These are phyloP conservation scores for Drosophila bunnanda DNA, from an alignment of 2,888 invertebrate genomes.

Conservation along the genomic window DNA sequence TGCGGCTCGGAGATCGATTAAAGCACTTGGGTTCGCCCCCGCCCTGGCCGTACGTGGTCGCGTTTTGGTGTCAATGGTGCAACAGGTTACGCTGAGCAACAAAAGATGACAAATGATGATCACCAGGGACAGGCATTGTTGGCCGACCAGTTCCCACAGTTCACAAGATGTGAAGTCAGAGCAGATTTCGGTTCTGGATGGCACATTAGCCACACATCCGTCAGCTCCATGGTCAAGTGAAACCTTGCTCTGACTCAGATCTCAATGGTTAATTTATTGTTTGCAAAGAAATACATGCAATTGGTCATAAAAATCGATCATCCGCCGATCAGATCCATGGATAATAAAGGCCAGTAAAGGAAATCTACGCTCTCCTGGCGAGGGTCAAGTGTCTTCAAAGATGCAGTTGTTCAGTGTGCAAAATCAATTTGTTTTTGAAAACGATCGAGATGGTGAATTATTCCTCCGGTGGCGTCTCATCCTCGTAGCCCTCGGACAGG, in stretches of 20 bases:
- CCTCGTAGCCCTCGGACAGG: conserved; percentile 91
- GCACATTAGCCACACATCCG: conserved; percentile 27
- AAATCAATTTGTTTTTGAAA: neutral
- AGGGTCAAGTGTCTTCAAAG: neutral
- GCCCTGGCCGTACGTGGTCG: conserved; percentile 32
- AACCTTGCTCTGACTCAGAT: conserved; percentile 16
- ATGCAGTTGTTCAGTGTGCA: neutral
- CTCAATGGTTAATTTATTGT: conserved; percentile 33
- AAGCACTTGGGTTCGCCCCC: conserved; percentile 21
- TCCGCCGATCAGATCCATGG: neutral
- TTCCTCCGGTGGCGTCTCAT: neutral
- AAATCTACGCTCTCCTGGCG: neutral
- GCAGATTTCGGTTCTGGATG: conserved; percentile 24
- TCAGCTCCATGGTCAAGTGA: conserved; percentile 16
- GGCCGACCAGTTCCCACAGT: conserved; percentile 31
- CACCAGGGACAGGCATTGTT: conserved; percentile 35
- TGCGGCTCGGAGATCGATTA: conserved; percentile 34
- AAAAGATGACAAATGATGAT: conserved; percentile 54
- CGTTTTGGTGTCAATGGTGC: conserved; percentile 33
- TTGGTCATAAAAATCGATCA: neutral
- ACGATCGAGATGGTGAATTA: neutral
- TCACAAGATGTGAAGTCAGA: conserved; percentile 12
- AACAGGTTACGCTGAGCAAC: conserved; percentile 41
- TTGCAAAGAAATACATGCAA: conserved; percentile 7
- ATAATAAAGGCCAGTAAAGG: neutral